Percentiles rank a stretch among this genome's conserved stretches.
Conservation (phyloP, 2,888 invertebrate species). For the Noctua fimbriata region DNA sequence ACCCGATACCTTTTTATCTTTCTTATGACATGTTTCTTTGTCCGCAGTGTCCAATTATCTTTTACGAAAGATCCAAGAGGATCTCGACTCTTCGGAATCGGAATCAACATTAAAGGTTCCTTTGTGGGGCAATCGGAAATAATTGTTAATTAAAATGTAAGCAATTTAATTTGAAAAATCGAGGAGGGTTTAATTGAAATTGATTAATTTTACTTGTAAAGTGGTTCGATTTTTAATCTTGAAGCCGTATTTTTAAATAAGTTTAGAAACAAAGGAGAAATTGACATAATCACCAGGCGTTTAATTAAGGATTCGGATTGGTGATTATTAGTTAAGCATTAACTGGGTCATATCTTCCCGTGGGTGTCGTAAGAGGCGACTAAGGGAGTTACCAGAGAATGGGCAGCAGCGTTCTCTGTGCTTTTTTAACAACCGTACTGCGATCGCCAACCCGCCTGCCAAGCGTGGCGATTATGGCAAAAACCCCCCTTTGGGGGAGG, state of each 20-base stretch:
- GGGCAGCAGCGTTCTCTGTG: too few relatives aligned
- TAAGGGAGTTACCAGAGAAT: too few relatives aligned
- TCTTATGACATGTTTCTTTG: constrained; percentile 67
- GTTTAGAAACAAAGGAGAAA: background rate
- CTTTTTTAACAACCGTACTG: too few relatives aligned
- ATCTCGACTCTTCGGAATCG: constrained; percentile 31
- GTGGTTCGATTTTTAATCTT: constrained; percentile 10
- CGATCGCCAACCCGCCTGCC: too few relatives aligned
- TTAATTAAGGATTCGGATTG: background rate
- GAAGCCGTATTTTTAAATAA: background rate
- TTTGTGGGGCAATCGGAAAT: constrained; percentile 43
- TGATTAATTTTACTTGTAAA: constrained; percentile 27
- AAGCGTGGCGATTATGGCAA: too few relatives aligned
- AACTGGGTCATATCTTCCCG: too few relatives aligned
- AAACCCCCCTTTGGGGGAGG: too few relatives aligned
- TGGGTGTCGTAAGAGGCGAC: too few relatives aligned
- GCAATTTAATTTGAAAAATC: constrained; percentile 46
- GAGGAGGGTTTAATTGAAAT: constrained; percentile 24
- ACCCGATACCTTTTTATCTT: constrained; percentile 66
- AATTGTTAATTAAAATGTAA: constrained; percentile 55
- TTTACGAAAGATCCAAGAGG: constrained; percentile 42
- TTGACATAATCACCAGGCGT: background rate
- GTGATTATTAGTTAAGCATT: background rate
- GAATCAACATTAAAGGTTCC: constrained; percentile 51
- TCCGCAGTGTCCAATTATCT: constrained; percentile 65